A percentile compares a stretch with the other conserved stretches of the same genome.
These are phyloP conservation scores for Lonchura striata DNA, from an alignment of 2,113 vertebrate species.

Conservation along the genomic window DNA sequence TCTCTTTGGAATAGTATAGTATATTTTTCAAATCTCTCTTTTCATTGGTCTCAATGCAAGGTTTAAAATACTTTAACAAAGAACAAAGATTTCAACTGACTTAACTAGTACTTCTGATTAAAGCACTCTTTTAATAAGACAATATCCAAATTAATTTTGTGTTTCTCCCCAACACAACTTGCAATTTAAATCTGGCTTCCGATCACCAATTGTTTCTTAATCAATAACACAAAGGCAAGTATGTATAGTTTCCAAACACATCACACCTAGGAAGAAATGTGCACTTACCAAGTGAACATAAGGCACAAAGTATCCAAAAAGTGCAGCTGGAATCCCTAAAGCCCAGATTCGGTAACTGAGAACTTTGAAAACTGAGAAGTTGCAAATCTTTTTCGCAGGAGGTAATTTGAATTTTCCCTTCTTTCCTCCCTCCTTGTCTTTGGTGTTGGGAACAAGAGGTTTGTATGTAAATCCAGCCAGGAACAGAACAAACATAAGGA, in stretches of 20 bases:
- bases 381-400: conserved; percentile 80
- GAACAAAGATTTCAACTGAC: neutral
- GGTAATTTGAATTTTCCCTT: conserved; percentile 61
- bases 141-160: neutral
- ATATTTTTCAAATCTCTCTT: neutral
- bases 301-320: conserved; percentile 97
- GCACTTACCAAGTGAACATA: conserved; percentile 95
- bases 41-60: too few species aligned
- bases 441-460: conserved; percentile 73
- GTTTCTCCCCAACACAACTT: neutral
- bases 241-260: neutral
- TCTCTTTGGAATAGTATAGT: neutral
- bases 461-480: conserved; percentile 90
- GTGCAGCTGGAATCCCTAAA: conserved; percentile 88
- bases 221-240: neutral
- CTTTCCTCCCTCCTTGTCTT: conserved; percentile 54
- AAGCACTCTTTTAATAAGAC: neutral
- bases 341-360: conserved; percentile 92
- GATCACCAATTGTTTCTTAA: neutral
- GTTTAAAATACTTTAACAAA: neutral
- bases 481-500: conserved; percentile 88
- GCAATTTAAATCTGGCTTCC: neutral
- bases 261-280: neutral
- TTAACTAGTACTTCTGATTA: neutral
- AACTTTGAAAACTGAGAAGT: conserved; percentile 89